These are phyloP conservation scores for Speoplatyrhinus poulsoni DNA, from an alignment of 2,113 vertebrate genomes.

Conservation along the genomic window DNA sequence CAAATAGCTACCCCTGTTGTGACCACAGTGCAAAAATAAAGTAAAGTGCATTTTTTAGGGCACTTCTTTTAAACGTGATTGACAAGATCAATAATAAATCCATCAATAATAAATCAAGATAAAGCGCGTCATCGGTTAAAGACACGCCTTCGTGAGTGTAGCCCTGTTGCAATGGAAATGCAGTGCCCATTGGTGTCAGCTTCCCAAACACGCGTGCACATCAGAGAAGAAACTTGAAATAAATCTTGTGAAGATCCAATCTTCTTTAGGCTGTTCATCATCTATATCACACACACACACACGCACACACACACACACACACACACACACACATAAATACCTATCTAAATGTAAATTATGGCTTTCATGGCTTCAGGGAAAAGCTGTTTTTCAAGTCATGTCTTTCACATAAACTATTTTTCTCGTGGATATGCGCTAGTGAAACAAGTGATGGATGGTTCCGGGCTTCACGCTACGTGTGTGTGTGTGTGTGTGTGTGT, in stretches of 20 bases:
- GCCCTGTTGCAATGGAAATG: too few relatives aligned
- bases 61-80: too few relatives aligned
- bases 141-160: too few relatives aligned
- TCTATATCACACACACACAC: conserved; percentile 1
- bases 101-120: too few relatives aligned
- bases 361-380: conserved; percentile 38
- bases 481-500: conserved; percentile 19
- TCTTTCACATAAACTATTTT: conserved; percentile 33
- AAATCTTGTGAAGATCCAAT: conserved; percentile 6
- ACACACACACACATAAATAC: conserved; percentile 36
- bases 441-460: conserved; percentile 38
- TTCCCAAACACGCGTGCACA: background rate
- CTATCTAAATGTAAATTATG: conserved; percentile 74
- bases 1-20: too few relatives aligned
- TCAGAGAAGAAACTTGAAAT: conserved; percentile 25
- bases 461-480: conserved; percentile 33
- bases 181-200: too few relatives aligned
- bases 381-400: conserved; percentile 31
- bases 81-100: too few relatives aligned
- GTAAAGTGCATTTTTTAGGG: too few relatives aligned
- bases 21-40: too few relatives aligned
- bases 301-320: conserved; percentile 15
- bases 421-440: conserved; percentile 53
- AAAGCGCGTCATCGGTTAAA: too few relatives aligned
- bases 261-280: conserved; percentile 19